These are phyloP conservation scores for Drosophila mayri DNA, from an alignment of 1,140 invertebrate species.

Conservation along the genomic window DNA sequence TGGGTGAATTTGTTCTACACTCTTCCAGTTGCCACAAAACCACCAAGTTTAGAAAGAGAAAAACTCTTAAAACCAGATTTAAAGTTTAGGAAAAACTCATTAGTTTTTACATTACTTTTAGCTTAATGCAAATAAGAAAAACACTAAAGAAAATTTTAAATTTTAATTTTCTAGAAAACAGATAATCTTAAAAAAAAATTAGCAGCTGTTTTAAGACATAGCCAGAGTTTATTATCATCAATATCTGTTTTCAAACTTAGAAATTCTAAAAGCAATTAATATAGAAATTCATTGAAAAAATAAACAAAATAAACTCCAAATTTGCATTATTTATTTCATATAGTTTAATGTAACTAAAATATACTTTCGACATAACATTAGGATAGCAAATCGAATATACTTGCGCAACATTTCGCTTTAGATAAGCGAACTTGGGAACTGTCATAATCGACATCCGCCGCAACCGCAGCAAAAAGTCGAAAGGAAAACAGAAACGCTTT, in stretches of 20 bases:
- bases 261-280: neutral
- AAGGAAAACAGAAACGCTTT: conserved; percentile 11
- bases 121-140: neutral
- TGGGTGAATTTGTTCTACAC: neutral
- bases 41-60: neutral
- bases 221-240: neutral
- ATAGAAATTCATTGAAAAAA: neutral
- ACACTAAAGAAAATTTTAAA: neutral
- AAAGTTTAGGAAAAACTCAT: neutral
- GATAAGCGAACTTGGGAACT: conserved; percentile 52
- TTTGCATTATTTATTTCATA: neutral
- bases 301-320: neutral
- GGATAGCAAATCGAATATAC: neutral
- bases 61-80: neutral
- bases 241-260: neutral
- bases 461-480: conserved; percentile 14
- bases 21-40: neutral
- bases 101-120: neutral
- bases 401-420: conserved; percentile 61
- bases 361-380: accelerated
- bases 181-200: neutral
- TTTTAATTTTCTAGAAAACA: neutral
- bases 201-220: neutral
- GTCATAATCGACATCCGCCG: conserved; percentile 43
- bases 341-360: neutral